Evolutionary conservation across 2,113 vertebrate species (phyloP), one percentile per base, ranked within the genome.

Genomic region (Forbesichthys agassizii): DNA sequence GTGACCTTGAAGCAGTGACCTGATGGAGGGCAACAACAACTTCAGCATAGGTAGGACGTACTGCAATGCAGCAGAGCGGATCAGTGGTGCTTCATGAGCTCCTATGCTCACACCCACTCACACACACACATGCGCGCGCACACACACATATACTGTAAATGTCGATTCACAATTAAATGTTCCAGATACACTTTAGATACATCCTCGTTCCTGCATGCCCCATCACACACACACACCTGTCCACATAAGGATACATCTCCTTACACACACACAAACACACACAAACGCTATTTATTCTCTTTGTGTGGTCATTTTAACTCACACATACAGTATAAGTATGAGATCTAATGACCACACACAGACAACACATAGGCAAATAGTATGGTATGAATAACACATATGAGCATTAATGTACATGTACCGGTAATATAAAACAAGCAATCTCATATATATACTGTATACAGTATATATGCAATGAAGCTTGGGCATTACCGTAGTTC

Each of bases 11-110:
- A 77, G 67, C 64, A 80, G 66, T 81, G 81, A 85, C 88, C 84
- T 73, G 79, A 77, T 33, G 71, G 81, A 81, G 82, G 82, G 82
- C 73, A 66, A 68, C 61, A 59, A 80, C 79, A 79, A 89, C 86
- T 86, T 88, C 80, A 67, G 84, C 75, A 74, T 78, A 82, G 78
- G 85, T 82, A 75, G 74, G 78, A 87, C 72, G 66, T 88, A 87
- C 91, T 93, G 91, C 92, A 93, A 88, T 93, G 92, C 91, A 93
- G 90, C 82, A 92, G 88, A 88, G 89, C 78, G 73, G 82, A 87
- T 81, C 85, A 69, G 82, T 66, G 86, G 68, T 48, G 69, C 85
- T 86, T 84, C 71, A 68, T 64, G 81, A 77, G 73, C 74, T 77
- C 79, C 64, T 75, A 11, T 81, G 59, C 75, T 55, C 78, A 48